A percentile compares a stretch with the other conserved stretches of the same genome.
These are phyloP conservation scores for Patiria miniata DNA, from an alignment of 35 echinoderm and acorn worm genomes.

Conservation along the genomic window DNA sequence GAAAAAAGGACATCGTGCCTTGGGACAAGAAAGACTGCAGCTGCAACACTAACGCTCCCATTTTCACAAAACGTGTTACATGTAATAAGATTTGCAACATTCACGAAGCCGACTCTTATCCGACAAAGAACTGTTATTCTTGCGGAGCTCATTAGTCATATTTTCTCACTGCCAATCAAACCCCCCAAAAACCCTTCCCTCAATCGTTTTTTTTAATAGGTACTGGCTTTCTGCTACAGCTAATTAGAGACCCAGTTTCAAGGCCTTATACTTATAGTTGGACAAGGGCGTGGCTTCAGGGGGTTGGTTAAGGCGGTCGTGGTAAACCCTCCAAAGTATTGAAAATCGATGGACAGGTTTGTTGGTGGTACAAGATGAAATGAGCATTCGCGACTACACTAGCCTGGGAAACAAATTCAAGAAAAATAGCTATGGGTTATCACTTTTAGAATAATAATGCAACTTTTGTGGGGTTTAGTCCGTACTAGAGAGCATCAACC, in stretches of 20 bases:
- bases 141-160: background rate
- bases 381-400: too few relatives aligned
- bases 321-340: too few relatives aligned
- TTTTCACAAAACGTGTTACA: background rate
- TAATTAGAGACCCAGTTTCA: background rate
- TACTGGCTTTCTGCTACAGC: conserved; percentile 2
- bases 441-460: background rate
- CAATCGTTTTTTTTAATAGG: background rate
- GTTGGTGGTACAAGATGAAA: too few relatives aligned
- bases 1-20: background rate
- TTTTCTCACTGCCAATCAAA: conserved; percentile 7
- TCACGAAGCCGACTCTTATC: background rate
- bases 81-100: conserved; percentile 7
- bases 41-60: conserved; percentile 13
- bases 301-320: background rate
- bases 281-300: conserved; percentile 17
- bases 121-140: conserved; percentile 3
- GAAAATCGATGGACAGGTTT: too few relatives aligned
- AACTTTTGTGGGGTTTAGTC: background rate
- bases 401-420: background rate
- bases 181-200: background rate
- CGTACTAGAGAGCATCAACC: background rate
- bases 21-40: background rate
- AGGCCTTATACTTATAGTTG: background rate
- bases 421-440: conserved; percentile 19